These are phyloP conservation scores for Pterocles burchelli DNA, from an alignment of 2,113 vertebrate species.

Conservation along the genomic window DNA sequence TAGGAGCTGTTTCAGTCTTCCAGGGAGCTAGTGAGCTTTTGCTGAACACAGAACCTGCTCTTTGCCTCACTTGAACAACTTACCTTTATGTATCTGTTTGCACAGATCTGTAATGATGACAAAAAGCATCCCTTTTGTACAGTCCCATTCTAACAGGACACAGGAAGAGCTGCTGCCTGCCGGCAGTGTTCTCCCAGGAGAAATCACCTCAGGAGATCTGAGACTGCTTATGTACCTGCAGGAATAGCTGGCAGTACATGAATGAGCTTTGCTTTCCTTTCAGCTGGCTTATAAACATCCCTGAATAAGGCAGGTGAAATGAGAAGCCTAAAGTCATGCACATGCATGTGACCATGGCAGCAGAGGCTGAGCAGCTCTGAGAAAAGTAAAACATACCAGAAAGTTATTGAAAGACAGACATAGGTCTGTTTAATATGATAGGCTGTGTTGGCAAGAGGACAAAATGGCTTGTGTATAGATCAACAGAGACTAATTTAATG, in stretches of 20 bases:
- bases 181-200: not conserved
- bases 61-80: not conserved
- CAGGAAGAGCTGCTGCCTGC: conserved; percentile 6
- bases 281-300: conserved; percentile 16
- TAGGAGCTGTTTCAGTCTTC: not conserved
- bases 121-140: not conserved
- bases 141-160: conserved; percentile 11
- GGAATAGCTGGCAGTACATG: conserved; percentile 30
- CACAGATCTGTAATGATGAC: not conserved
- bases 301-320: conserved; percentile 4
- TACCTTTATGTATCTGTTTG: not conserved
- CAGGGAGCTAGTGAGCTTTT: not conserved
- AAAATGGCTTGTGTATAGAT: not conserved
- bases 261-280: conserved; percentile 22
- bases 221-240: conserved; percentile 29
- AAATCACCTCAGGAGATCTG: not conserved
- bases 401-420: not conserved
- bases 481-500: not conserved
- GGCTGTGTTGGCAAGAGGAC: not conserved
- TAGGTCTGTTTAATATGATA: not conserved
- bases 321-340: not conserved
- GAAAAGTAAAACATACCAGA: conserved; percentile 14
- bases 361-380: not conserved
- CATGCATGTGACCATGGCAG: not conserved
- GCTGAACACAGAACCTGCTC: not conserved